Evolutionary conservation across 2,797 vertebrate species (phyloP), one percentile per base, ranked within the genome.

Genomic region (Semaprochilodus insignis): DNA sequence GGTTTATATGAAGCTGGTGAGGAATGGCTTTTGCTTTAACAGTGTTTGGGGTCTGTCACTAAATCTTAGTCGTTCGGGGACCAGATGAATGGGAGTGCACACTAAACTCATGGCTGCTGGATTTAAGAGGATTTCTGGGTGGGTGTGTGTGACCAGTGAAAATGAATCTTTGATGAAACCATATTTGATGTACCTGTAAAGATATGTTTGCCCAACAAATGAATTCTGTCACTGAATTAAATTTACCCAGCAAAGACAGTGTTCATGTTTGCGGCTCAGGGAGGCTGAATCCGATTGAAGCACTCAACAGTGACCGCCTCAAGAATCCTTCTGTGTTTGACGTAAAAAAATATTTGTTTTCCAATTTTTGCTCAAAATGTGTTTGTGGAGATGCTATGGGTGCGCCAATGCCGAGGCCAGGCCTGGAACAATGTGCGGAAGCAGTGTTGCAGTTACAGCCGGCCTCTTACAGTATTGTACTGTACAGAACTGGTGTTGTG

Each of bases 1-100:
- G 86, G 92, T 94, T 95, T 95, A 93, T 93, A 93, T 93, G 92
- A 93, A 93, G 91, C 91, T 90, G 89, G 89, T 94, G 91, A 94
- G 88, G 89, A 95, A 95, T 93, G 89, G 91, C 91, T 89, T 94
- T 92, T 92, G 89, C 90, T 93, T 94, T 94, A 93, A 92, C 92
- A 89, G 90, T 93, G 92, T 95, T 94, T 92, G 86, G 91, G 88
- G 81, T 89, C 88, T 85, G 88, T 92, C 92, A 92, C 91, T 93
- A 94, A 95, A 95, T 94, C 92, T 91, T 91, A 88, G 91, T 92
- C 89, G 80, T 90, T 93, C 84, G 55, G 88, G 83, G 85, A 52
- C 81, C 81, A 87, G 87, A 88, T 89, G 83, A 91, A 90, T 90
- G 81, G 87, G 85, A 85, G 77, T 57, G 86, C 81, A 74, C 85